phyloP scores from a whole-genome alignment of 2,888 invertebrate species.

The Drosophila bunnanda region DNA sequence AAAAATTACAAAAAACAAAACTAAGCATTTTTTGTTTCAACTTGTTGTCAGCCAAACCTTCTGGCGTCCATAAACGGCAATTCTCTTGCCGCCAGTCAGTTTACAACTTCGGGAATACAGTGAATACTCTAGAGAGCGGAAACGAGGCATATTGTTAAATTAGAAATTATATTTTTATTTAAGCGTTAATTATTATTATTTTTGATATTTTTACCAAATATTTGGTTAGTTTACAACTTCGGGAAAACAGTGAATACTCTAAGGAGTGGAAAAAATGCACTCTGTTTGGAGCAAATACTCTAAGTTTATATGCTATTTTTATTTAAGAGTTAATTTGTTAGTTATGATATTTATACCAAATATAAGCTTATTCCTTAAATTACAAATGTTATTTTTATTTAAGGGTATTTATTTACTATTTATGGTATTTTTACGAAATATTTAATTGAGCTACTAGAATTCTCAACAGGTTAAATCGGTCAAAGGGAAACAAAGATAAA shows the following conservation, averaged over 20 bases:
- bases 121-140: not conserved
- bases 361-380: not conserved
- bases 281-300: not conserved
- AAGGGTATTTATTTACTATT: not conserved
- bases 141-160: too few species aligned
- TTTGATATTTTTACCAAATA: too few species aligned
- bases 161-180: too few species aligned
- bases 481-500: not conserved
- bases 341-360: not conserved
- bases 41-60: constrained; percentile 60
- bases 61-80: constrained; percentile 76
- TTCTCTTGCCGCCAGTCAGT: constrained; percentile 64
- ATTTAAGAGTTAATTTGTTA: not conserved
- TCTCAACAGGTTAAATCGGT: too few species aligned
- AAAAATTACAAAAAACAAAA: constrained; percentile 8
- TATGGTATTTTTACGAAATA: too few species aligned
- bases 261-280: not conserved
- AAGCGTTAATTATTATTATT: too few species aligned
- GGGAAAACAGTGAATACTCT: constrained; percentile 6
- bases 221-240: constrained; percentile 63
- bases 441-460: not conserved
- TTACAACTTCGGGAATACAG: constrained; percentile 52
- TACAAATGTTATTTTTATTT: not conserved
- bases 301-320: too few species aligned
- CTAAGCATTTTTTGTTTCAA: constrained; percentile 39